Percentiles rank a stretch among this genome's conserved stretches.
Conservation (phyloP, 2,113 vertebrate species). For the Donacobius atricapilla region DNA sequence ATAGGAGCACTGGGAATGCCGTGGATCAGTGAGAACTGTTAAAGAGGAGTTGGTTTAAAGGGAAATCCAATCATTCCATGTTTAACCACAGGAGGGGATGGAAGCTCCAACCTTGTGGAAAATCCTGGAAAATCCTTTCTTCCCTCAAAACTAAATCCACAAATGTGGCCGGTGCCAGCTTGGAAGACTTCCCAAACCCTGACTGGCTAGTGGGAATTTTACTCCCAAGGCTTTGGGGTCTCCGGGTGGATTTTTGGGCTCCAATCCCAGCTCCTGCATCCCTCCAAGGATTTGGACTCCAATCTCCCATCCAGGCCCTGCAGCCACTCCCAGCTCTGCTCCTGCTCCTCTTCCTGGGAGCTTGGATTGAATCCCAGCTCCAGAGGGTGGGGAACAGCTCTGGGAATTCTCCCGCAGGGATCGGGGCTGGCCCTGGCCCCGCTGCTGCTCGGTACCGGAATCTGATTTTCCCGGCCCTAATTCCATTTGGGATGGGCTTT, state of each 20-base stretch:
- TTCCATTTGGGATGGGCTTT: background rate
- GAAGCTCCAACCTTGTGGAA: fast-evolving
- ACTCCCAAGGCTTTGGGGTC: background rate
- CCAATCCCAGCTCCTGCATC: background rate
- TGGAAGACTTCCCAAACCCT: background rate
- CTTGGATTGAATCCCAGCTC: background rate
- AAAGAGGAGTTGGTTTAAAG: background rate
- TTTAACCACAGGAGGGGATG: background rate
- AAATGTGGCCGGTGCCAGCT: fast-evolving
- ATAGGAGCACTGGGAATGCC: background rate
- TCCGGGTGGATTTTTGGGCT: background rate
- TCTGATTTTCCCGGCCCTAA: slow-evolving; percentile 35
- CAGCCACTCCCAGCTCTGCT: background rate
- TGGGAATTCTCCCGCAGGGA: background rate
- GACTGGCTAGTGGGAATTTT: fast-evolving
- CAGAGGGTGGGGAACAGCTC: background rate
- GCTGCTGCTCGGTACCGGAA: background rate
- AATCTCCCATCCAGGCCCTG: fast-evolving
- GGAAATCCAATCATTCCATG: background rate
- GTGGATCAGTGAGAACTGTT: background rate
- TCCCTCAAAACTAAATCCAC: background rate
- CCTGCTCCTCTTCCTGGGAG: fast-evolving
- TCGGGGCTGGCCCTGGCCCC: background rate
- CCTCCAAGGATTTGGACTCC: background rate
- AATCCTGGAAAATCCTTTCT: background rate